Base-by-base conservation (phyloP, 2,113 vertebrate genomes). In the Montifringilla adamsi region DNA sequence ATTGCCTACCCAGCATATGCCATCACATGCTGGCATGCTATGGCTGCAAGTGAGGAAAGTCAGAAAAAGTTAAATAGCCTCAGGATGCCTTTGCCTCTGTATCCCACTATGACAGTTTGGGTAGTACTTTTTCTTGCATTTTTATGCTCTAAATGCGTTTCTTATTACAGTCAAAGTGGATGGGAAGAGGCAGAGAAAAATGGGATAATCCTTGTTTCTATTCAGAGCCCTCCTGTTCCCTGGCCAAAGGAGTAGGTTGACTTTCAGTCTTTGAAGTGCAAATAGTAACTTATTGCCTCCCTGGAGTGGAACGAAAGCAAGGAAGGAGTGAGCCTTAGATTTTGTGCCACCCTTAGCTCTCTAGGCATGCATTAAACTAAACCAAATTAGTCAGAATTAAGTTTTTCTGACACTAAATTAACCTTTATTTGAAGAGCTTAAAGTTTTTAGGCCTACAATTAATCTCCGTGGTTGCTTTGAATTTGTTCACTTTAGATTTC, bases 331-430 rank as follows among this genome's bases (percentile, higher is more conserved):
- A 86, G 33, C 19, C 44, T 86, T 72, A 74, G 75, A 86, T 60
- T 37, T 63, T 88, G 56, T 77, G 52, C n/a, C 68, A 69, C 27
- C 5, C 74, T 87, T 66, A 80, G 63, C 55, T 80, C 46, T 88
- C 35, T 27, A 81, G 88, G 41, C 31, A 58, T 64, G 41, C 22
- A 68, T 63, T 56, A 78, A 83, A 70, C 19, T 17, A 68, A 88
- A 96, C 81, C 69, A 93, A 95, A 94, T 93, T 72, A 81, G 35
- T 78, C 47, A 86, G 44, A 95, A 72, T 75, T 72, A 63, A 13
- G 2, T 62, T 91, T 80, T 78, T 78, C 39, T 95, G 59, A 27
- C 28, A 81, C 10, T 67, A 94, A 86, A 89, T 92, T 81, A 89
- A 89, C 49, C 72, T 94, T 84, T 93, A 77, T 83, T 95, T 90